Evolutionary conservation across 2,113 vertebrate species (phyloP).

Genomic region (Pimephales promelas): DNA sequence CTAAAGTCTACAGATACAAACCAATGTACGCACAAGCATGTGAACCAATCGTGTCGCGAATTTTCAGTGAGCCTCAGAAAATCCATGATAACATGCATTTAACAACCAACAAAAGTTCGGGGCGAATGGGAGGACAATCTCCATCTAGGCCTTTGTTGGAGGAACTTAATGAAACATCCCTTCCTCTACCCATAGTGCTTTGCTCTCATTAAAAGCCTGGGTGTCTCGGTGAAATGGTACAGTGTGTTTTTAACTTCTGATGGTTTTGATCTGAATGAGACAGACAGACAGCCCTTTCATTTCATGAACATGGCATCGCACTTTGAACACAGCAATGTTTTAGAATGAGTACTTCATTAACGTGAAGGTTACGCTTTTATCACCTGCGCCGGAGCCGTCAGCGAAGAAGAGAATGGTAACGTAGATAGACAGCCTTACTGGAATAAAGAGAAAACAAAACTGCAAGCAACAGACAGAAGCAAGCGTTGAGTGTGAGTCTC

Average conservation of each 20-base stretch:
- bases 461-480: slow-evolving; percentile 63
- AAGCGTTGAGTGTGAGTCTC: slow-evolving; percentile 51
- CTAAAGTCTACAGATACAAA: background rate
- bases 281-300: slow-evolving; percentile 71
- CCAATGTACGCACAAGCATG: background rate
- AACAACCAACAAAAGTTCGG: background rate
- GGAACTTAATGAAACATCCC: slow-evolving; percentile 19
- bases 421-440: slow-evolving; percentile 66
- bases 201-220: slow-evolving; percentile 61
- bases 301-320: slow-evolving; percentile 69
- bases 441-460: slow-evolving; percentile 46
- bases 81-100: background rate
- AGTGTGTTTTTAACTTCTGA: slow-evolving; percentile 59
- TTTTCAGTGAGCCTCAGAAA: background rate
- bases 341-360: slow-evolving; percentile 67
- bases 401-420: slow-evolving; percentile 36
- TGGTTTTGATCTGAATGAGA: slow-evolving; percentile 70
- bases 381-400: slow-evolving; percentile 65
- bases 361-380: slow-evolving; percentile 72
- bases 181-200: slow-evolving; percentile 43
- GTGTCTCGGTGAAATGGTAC: slow-evolving; percentile 62
- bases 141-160: background rate
- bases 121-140: background rate
- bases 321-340: slow-evolving; percentile 76
- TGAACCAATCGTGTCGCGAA: background rate